Percentiles rank a stretch among this genome's conserved stretches.
Conservation (phyloP, 2,888 invertebrate genomes). For the Diaphora mendica region DNA sequence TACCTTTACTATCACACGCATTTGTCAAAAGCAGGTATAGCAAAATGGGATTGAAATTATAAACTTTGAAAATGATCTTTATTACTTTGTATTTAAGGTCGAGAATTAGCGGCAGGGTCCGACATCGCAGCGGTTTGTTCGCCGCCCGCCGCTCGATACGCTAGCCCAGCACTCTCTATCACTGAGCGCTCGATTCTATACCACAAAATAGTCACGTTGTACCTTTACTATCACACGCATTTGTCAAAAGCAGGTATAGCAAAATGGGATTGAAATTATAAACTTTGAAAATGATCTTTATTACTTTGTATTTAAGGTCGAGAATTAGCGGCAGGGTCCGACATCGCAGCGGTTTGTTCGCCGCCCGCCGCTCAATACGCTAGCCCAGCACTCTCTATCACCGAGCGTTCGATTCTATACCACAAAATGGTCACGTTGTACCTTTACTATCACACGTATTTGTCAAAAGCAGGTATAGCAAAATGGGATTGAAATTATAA, state of each 20-base stretch:
- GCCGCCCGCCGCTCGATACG: conserved; percentile 76
- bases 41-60: background rate
- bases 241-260: conserved; percentile 11
- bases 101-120: conserved; percentile 54
- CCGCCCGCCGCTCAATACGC: conserved; percentile 78
- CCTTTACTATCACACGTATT: background rate
- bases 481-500: background rate
- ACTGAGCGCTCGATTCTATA: conserved; percentile 78
- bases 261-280: background rate
- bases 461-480: conserved; percentile 11
- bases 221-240: background rate
- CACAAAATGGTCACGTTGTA: conserved; percentile 1
- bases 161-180: conserved; percentile 77
- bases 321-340: conserved; percentile 52
- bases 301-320: conserved; percentile 39
- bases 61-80: background rate
- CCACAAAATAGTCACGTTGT: conserved; percentile 3
- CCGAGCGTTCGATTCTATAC: conserved; percentile 76
- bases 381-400: conserved; percentile 77
- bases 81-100: conserved; percentile 35
- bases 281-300: background rate
- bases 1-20: background rate
- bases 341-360: conserved; percentile 60
- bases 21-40: conserved; percentile 8
- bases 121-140: conserved; percentile 60